Evolutionary conservation across 2,113 vertebrate species (phyloP).

Genomic region (Echinops telfairi): DNA sequence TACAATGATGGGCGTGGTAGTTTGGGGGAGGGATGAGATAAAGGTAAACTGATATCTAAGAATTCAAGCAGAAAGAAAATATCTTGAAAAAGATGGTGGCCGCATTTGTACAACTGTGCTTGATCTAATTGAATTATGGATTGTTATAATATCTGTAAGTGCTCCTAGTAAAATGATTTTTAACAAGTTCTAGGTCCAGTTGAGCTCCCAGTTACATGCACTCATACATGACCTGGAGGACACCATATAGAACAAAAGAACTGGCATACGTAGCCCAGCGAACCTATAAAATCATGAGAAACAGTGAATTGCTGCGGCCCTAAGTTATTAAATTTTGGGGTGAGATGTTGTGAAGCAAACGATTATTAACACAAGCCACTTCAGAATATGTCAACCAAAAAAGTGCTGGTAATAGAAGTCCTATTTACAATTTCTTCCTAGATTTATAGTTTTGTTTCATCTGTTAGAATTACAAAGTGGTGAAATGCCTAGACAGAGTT

Average conservation of each 20-base stretch:
- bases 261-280: neutral
- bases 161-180: too few species aligned
- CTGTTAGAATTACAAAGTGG: neutral
- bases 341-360: neutral
- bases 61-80: too few species aligned
- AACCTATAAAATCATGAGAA: neutral
- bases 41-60: too few species aligned
- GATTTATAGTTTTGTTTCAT: neutral
- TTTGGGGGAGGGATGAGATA: too few species aligned
- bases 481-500: neutral
- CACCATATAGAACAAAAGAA: neutral
- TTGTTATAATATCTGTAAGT: too few species aligned
- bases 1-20: too few species aligned
- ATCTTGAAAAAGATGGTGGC: too few species aligned
- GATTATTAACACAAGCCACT: neutral
- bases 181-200: too few species aligned
- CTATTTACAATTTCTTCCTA: conserved; percentile 24
- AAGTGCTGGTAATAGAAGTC: neutral
- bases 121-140: too few species aligned
- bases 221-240: neutral
- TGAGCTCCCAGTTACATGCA: neutral
- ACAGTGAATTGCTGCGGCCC: neutral
- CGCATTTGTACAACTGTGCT: too few species aligned
- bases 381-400: neutral
- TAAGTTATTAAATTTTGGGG: neutral